Base-by-base conservation (phyloP, 2,797 vertebrate genomes). In the Cyprinella venusta region DNA sequence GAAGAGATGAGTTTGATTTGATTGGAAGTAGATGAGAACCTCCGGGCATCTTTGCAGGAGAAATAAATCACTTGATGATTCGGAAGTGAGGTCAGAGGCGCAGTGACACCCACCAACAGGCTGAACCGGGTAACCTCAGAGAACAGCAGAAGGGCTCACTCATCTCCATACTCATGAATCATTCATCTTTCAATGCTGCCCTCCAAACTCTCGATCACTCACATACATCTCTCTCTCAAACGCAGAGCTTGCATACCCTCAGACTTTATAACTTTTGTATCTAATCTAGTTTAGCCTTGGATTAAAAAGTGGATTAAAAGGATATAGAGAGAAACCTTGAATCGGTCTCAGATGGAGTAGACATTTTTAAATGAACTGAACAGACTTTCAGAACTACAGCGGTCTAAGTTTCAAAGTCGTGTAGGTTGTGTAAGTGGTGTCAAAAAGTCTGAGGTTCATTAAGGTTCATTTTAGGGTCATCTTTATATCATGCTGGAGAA, bases 161-260 rank as follows among this genome's bases (percentile, higher is more conserved):
- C 80, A 88, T 86, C 80, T 84, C 84, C 84, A 87, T 68, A 80
- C 64, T 86, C 75, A 86, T 87, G 76, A 84, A 86, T 86, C 79
- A 88, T 88, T 88, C 74, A 87, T 84, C 42, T 81, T 65, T 72
- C 64, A 84, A 65, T 21, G 30, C 81, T 82, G 79, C 79, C 85
- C 77, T 87, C 79, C 84, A 87, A 79, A 80, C 82, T 85, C 71
- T 80, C 68, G 24, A 77, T 81, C 80, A 82, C 79, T 78, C 69
- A 81, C 36, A 72, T 30, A 72, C 19, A 45, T 76, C 38, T 56
- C 24, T 83, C 13, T 80, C 48, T 52, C 6, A n/a, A n/a, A n/a
- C 9, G 15, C 42, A 64, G 69, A 75, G 72, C 69, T 82, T 45
- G 75, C 71, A 77, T 82, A 72, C 76, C 48, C 65, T 18, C 61